Conservation (phyloP, 1,140 invertebrate genomes). For the Dendrolimus kikuchii region DNA sequence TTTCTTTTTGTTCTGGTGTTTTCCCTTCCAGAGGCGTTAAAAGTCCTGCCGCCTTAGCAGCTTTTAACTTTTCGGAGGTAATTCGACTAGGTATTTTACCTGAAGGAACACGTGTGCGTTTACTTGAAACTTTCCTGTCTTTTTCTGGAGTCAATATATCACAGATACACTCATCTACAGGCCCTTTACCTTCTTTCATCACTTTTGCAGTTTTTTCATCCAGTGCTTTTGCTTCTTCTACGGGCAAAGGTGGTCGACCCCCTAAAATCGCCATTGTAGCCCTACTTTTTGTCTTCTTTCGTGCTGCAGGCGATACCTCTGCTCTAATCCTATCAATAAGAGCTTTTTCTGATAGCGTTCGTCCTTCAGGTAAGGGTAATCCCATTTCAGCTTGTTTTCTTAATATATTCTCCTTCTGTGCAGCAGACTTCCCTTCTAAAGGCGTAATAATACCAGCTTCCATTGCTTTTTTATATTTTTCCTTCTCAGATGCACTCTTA, state of each 20-base stretch:
- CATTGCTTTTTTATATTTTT: slow-evolving; percentile 15
- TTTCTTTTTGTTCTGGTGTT: slow-evolving; percentile 17
- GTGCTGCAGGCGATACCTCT: slow-evolving; percentile 5
- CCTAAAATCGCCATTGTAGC: too few species aligned
- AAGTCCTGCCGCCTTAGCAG: slow-evolving; percentile 13
- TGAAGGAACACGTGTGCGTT: too few species aligned
- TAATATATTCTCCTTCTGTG: slow-evolving; percentile 37
- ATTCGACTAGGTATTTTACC: too few species aligned
- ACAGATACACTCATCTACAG: slow-evolving; percentile 30
- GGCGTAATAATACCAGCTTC: slow-evolving; percentile 27
- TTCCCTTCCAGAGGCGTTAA: slow-evolving; percentile 16
- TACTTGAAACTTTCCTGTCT: background rate
- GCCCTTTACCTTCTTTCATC: slow-evolving; percentile 25
- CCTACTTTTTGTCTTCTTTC: too few species aligned
- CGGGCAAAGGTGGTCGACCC: too few species aligned
- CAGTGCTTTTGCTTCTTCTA: slow-evolving; percentile 1
- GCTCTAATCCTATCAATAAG: slow-evolving; percentile 13
- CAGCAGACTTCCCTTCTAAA: slow-evolving; percentile 28
- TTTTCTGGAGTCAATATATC: slow-evolving; percentile 21
- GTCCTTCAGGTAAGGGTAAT: slow-evolving; percentile 27
- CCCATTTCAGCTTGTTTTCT: slow-evolving; percentile 24
- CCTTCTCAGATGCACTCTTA: slow-evolving; percentile 21
- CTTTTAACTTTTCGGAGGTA: too few species aligned
- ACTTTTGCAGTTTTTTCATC: slow-evolving; percentile 22
- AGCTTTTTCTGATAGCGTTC: slow-evolving; percentile 24